Base-by-base conservation (phyloP, 2,888 invertebrate species). In the Nesidiocoris tenuis region DNA sequence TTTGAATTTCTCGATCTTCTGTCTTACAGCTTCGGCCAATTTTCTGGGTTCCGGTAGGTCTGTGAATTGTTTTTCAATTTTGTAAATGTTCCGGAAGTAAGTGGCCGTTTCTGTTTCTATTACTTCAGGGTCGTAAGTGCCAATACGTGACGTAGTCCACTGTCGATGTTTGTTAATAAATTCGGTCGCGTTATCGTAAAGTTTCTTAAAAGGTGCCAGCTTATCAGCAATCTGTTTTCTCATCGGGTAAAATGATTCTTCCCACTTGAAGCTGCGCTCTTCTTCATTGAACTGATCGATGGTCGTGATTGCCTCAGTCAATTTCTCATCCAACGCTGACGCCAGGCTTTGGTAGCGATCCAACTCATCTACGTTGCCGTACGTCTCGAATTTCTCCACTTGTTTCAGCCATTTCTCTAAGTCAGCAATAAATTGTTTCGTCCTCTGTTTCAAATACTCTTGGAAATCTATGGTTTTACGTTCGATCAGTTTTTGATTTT, bases 221-320 rank as follows among this genome's bases (percentile, higher is more conserved):
- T 88, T 91, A 81, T 95, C 95, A 78, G 91, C 83, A 67, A 87
- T 83, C 81, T 84, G 75, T 83, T 94, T 93, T 78, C 96, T 87
- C 78, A 92, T 86, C 0, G 96, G 95, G 85, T 97, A 98, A 80
- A 92, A 91, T 0, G 96, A 94, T 7, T 90, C 83, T 82, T 95
- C 93, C 90, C 93, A 96, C 12, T 91, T 93, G 82, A 92, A 97
- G 18, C 95, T 88, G 25, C 88, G 86, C 83, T 98, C 98, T 83
- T 98, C 97, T 82, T 91, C 91, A 83, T 98, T 98, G 81, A 98
- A 95, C 77, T 89, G 88, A 81, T 95, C 94, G 78, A 96, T 94
- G 77, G 87, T 90, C 63, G 88, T 87, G 84, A 94, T 88, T 1
- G 95, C 96, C 1, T 85, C 83, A 63, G 90, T 84, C 77, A 95